These are phyloP conservation scores for Scaptodrosophila latifasciaeformis DNA, from an alignment of 2,888 invertebrate species.

Conservation along the genomic window DNA sequence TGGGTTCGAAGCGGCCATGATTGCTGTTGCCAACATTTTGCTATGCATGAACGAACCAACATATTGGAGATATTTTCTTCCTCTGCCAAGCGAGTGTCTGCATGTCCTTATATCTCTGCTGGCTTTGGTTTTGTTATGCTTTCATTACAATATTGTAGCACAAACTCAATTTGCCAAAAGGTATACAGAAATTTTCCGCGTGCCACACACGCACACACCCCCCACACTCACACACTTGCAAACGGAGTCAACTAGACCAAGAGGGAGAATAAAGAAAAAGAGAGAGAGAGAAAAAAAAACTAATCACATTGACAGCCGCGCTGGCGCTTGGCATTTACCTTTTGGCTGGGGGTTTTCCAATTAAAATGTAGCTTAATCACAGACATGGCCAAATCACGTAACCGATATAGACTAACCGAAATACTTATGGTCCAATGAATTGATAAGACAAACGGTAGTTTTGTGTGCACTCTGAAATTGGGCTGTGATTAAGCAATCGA, in stretches of 20 bases:
- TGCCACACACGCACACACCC: neutral
- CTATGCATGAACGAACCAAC: no score
- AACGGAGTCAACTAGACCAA: no score
- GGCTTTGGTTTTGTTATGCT: slow-evolving; percentile 32
- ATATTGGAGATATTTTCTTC: slow-evolving; percentile 13
- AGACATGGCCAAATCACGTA: slow-evolving; percentile 10
- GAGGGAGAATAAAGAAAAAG: neutral
- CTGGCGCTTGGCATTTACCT: slow-evolving; percentile 13
- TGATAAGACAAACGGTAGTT: neutral
- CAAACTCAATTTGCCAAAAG: slow-evolving; percentile 9
- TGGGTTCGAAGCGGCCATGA: no score
- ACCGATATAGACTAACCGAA: slow-evolving; percentile 2
- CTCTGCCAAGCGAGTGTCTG: neutral
- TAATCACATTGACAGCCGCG: slow-evolving; percentile 19
- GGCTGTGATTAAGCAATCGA: slow-evolving; percentile 31
- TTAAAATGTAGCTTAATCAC: slow-evolving; percentile 37
- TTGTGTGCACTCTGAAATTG: neutral
- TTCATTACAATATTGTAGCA: slow-evolving; percentile 29
- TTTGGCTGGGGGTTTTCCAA: slow-evolving; percentile 19
- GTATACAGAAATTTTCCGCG: slow-evolving; percentile 20
- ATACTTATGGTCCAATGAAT: no score
- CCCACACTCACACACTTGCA: neutral
- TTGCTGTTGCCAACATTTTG: no score
- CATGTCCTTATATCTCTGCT: no score
- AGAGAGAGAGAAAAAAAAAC: slow-evolving; percentile 12